These are phyloP conservation scores for Biston stratarius DNA, from an alignment of 2,888 invertebrate species.

Conservation along the genomic window DNA sequence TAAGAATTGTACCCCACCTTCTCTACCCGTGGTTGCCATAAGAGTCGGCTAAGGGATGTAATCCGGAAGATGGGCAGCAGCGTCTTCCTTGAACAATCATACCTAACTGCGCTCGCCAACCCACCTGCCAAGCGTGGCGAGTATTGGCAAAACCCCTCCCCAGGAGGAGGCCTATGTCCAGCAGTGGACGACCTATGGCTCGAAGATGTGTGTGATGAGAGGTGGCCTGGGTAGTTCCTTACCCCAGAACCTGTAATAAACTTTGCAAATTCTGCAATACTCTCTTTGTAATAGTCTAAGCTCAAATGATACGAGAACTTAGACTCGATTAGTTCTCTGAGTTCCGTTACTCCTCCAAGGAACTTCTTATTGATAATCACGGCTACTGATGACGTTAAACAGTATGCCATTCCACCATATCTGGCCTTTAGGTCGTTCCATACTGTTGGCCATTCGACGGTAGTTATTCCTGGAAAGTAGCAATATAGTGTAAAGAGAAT, in stretches of 20 bases:
- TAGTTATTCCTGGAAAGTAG: slow-evolving; percentile 61
- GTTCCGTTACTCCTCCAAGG: slow-evolving; percentile 83
- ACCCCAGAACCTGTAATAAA: slow-evolving; percentile 77
- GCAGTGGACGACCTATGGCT: too few species aligned
- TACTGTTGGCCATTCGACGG: slow-evolving; percentile 73
- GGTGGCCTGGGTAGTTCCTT: slow-evolving; percentile 48
- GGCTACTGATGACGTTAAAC: slow-evolving; percentile 74
- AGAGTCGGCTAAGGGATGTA: too few species aligned
- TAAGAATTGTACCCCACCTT: too few species aligned
- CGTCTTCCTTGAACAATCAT: too few species aligned
- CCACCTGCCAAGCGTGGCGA: too few species aligned
- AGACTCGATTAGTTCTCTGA: slow-evolving; percentile 73
- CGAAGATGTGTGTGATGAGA: too few species aligned
- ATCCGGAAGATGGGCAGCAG: too few species aligned
- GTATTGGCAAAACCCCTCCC: too few species aligned
- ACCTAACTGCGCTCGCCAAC: too few species aligned
- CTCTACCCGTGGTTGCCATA: too few species aligned
- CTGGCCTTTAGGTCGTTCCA: slow-evolving; percentile 69
- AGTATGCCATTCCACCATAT: slow-evolving; percentile 79
- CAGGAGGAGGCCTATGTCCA: too few species aligned
- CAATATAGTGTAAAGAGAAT: not conserved
- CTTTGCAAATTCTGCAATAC: slow-evolving; percentile 70
- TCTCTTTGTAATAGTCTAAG: slow-evolving; percentile 77
- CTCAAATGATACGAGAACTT: slow-evolving; percentile 76
- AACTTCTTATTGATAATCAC: slow-evolving; percentile 80